Evolutionary conservation across 2,888 invertebrate species (phyloP).

Genomic region (Dolomedes plantarius): DNA sequence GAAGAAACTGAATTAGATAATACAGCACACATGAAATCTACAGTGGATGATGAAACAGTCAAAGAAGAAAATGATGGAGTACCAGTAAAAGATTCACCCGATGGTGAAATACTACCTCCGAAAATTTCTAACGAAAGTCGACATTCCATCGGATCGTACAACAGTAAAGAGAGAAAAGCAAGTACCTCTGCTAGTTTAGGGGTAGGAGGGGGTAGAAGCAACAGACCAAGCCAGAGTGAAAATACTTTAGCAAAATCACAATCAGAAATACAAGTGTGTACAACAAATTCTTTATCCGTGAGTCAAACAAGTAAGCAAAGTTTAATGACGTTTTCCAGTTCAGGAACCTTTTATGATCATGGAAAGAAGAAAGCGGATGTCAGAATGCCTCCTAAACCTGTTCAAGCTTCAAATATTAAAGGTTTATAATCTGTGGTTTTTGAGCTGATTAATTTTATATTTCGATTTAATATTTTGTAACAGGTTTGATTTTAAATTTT

Average conservation of each 20-base stretch:
- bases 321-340: slow-evolving; percentile 65
- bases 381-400: slow-evolving; percentile 56
- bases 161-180: slow-evolving; percentile 16
- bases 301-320: slow-evolving; percentile 67
- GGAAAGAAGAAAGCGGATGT: slow-evolving; percentile 56
- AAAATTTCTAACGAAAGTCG: slow-evolving; percentile 52
- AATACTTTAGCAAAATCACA: slow-evolving; percentile 62
- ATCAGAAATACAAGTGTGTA: slow-evolving; percentile 61
- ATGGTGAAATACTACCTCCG: background rate
- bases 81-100: background rate
- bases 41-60: background rate
- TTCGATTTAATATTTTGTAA: no score
- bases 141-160: slow-evolving; percentile 47
- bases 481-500: no score
- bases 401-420: slow-evolving; percentile 47
- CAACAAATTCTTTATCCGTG: slow-evolving; percentile 59
- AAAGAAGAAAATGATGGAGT: background rate
- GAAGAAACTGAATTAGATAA: background rate
- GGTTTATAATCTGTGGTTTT: no score
- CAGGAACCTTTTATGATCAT: slow-evolving; percentile 67
- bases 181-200: slow-evolving; percentile 45
- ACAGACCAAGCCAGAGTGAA: slow-evolving; percentile 55
- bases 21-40: background rate
- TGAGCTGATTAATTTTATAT: no score
- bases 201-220: slow-evolving; percentile 54